These are phyloP conservation scores for Drosophila ficusphila DNA, from an alignment of 1,140 invertebrate genomes.

Conservation along the genomic window DNA sequence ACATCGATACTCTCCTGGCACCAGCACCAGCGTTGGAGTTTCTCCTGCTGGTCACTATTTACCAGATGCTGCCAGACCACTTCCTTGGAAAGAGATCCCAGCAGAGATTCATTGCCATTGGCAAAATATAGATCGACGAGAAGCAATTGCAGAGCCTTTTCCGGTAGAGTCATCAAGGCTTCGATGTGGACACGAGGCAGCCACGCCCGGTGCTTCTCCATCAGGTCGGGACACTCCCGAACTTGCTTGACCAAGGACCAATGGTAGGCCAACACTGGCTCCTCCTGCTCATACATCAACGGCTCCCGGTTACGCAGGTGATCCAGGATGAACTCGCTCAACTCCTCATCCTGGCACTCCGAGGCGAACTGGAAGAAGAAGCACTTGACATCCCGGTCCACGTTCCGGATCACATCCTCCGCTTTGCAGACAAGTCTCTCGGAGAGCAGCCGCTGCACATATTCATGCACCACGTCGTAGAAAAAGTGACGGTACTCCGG, in stretches of 20 bases:
- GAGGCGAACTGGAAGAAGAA: slow-evolving; percentile 79
- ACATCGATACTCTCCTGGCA: slow-evolving; percentile 18
- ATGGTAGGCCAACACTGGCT: slow-evolving; percentile 65
- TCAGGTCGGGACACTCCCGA: slow-evolving; percentile 46
- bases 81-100: slow-evolving; percentile 63
- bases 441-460: slow-evolving; percentile 75
- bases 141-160: slow-evolving; percentile 43
- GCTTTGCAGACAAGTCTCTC: slow-evolving; percentile 81
- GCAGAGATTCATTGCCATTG: slow-evolving; percentile 55
- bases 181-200: slow-evolving; percentile 70
- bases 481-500: slow-evolving; percentile 73
- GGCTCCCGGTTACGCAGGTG: slow-evolving; percentile 63
- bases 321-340: slow-evolving; percentile 73
- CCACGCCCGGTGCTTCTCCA: slow-evolving; percentile 38
- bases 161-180: slow-evolving; percentile 59
- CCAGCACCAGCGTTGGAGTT: slow-evolving; percentile 63
- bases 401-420: slow-evolving; percentile 74
- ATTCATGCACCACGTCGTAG: slow-evolving; percentile 76
- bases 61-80: slow-evolving; percentile 75
- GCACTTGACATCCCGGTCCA: slow-evolving; percentile 71
- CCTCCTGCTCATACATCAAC: slow-evolving; percentile 60
- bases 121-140: slow-evolving; percentile 72
- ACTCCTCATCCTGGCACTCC: slow-evolving; percentile 67
- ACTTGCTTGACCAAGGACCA: slow-evolving; percentile 72
- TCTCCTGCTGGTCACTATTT: slow-evolving; percentile 31